phyloP scores from a whole-genome alignment of 2,888 invertebrate species.

The Synanthedon vespiformis region DNA sequence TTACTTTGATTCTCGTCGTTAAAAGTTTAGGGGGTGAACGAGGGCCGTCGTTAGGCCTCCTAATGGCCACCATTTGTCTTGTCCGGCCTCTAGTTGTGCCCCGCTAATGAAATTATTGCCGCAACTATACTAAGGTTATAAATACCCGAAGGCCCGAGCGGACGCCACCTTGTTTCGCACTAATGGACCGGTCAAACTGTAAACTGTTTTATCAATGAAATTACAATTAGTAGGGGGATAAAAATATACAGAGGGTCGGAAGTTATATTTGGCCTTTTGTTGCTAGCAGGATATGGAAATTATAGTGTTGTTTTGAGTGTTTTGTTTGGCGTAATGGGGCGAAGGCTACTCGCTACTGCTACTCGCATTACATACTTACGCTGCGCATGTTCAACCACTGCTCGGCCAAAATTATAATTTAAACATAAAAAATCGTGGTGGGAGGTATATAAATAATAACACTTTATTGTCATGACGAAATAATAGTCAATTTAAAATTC shows the following conservation, averaged over 20 bases:
- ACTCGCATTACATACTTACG: too few relatives aligned
- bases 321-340: too few relatives aligned
- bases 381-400: too few relatives aligned
- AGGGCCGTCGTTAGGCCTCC: slow-evolving; percentile 65
- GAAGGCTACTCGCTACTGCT: too few relatives aligned
- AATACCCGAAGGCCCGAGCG: slow-evolving; percentile 58
- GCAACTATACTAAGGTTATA: slow-evolving; percentile 69
- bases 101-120: slow-evolving; percentile 72
- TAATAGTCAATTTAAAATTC: too few relatives aligned
- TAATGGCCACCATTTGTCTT: slow-evolving; percentile 72
- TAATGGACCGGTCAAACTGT: slow-evolving; percentile 72
- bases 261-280: slow-evolving; percentile 43
- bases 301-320: slow-evolving; percentile 9
- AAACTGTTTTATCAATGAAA: slow-evolving; percentile 71
- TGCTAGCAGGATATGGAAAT: slow-evolving; percentile 30
- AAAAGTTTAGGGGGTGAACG: slow-evolving; percentile 66
- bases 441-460: too few relatives aligned
- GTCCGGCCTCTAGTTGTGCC: slow-evolving; percentile 68
- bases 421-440: too few relatives aligned
- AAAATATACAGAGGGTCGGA: slow-evolving; percentile 58
- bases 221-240: slow-evolving; percentile 65
- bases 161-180: slow-evolving; percentile 66
- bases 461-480: too few relatives aligned
- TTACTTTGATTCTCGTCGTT: slow-evolving; percentile 71
- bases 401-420: too few relatives aligned